Percentiles rank a stretch among this genome's conserved stretches.
Conservation (phyloP, 1,140 invertebrate species). For the Meloidogyne floridensis region DNA sequence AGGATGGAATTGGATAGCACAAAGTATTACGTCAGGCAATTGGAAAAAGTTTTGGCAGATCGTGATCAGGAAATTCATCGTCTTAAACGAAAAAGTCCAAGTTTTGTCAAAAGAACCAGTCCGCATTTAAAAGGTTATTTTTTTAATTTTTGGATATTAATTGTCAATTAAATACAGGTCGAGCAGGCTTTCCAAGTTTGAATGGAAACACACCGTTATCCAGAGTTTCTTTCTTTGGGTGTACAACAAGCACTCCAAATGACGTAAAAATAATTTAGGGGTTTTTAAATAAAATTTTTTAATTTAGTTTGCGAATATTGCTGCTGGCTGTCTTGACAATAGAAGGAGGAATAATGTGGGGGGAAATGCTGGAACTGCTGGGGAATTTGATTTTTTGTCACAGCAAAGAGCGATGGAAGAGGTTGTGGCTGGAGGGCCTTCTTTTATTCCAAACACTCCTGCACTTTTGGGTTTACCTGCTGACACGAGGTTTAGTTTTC, state of each 20-base stretch:
- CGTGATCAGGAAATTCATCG: constrained; percentile 25
- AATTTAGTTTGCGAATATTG: background rate
- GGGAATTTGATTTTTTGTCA: constrained; percentile 4
- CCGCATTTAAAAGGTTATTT: constrained; percentile 17
- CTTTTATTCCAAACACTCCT: constrained; percentile 1
- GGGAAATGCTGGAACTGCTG: background rate
- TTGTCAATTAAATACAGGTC: background rate
- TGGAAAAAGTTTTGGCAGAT: constrained; percentile 22
- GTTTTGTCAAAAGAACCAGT: background rate
- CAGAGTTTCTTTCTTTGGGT: constrained; percentile 18
- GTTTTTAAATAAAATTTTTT: background rate
- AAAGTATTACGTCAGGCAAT: constrained; percentile 3
- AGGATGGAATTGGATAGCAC: constrained; percentile 12
- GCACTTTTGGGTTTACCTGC: constrained; percentile 2
- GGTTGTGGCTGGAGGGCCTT: background rate
- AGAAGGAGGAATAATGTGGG: background rate
- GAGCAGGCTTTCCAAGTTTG: background rate
- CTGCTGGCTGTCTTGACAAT: background rate
- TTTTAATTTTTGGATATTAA: background rate
- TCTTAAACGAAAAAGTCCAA: constrained; percentile 26
- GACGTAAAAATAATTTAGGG: background rate
- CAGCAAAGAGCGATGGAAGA: background rate
- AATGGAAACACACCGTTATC: constrained; percentile 26
- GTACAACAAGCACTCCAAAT: constrained; percentile 19
- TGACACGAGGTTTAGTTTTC: background rate